Percentiles rank a stretch among this genome's conserved stretches.
phyloP scores from a whole-genome alignment of 2,113 vertebrate species.

The Mustela nigripes region DNA sequence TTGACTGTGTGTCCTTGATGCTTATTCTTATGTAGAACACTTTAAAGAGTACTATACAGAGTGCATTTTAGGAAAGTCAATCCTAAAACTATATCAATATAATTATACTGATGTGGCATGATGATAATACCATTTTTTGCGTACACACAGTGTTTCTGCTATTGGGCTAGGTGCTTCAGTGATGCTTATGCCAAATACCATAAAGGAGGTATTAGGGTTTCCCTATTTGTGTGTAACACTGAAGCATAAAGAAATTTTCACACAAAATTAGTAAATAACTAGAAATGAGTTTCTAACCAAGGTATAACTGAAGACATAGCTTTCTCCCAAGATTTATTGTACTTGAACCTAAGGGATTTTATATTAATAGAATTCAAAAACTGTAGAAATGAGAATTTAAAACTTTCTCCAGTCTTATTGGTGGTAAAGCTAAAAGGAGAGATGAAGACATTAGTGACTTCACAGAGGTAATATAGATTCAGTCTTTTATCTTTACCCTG shows the following conservation, averaged over 20 bases:
- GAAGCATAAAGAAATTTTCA: neutral
- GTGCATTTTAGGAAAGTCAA: neutral
- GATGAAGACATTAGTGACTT: neutral
- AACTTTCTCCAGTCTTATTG: neutral
- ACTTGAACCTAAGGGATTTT: slow-evolving; percentile 5
- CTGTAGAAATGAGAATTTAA: neutral
- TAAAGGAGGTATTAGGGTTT: neutral
- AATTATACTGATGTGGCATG: neutral
- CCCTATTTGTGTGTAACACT: neutral
- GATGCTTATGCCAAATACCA: neutral
- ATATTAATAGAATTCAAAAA: neutral
- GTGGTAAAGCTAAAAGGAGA: neutral
- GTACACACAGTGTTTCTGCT: neutral
- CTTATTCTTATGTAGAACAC: neutral
- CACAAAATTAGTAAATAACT: neutral
- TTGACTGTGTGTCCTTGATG: neutral
- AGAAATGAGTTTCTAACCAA: slow-evolving; percentile 5
- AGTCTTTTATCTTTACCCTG: neutral
- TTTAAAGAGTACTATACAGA: neutral
- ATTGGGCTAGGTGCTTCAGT: neutral
- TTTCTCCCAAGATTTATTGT: neutral
- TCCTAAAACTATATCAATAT: neutral
- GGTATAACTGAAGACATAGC: neutral
- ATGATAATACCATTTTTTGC: neutral
- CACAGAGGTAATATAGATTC: neutral